These are phyloP conservation scores for Tragelaphus oryx DNA, from an alignment of 2,797 vertebrate genomes.

Conservation along the genomic window DNA sequence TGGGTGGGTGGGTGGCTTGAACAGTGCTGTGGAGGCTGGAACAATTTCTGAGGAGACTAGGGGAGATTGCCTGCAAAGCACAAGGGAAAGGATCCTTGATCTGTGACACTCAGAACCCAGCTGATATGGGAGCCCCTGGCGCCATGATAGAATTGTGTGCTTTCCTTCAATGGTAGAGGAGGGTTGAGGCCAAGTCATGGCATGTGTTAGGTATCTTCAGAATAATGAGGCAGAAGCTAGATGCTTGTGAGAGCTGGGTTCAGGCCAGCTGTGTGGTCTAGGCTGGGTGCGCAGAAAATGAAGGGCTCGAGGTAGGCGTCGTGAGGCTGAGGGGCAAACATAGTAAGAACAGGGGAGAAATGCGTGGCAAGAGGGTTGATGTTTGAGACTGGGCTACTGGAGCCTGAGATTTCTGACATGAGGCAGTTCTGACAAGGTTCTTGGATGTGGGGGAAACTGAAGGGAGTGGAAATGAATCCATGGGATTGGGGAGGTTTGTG, in stretches of 20 bases:
- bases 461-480: neutral
- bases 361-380: neutral
- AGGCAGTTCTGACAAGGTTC: neutral
- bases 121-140: neutral
- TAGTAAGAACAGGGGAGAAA: neutral
- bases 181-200: neutral
- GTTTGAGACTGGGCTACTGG: neutral
- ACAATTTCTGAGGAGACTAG: neutral
- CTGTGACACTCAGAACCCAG: rapidly evolving
- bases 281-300: neutral
- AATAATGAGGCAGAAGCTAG: neutral
- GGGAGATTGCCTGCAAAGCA: neutral
- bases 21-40: neutral
- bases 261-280: neutral
- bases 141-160: neutral
- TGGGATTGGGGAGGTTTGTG: neutral
- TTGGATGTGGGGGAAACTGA: neutral
- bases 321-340: neutral
- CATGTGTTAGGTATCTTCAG: neutral
- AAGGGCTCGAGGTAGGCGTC: neutral
- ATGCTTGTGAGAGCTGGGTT: neutral
- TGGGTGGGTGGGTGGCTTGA: neutral
- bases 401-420: neutral
- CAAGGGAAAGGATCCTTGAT: neutral
- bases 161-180: neutral